These are phyloP conservation scores for Cynocephalus volans DNA, from an alignment of 2,113 vertebrate species.

Conservation along the genomic window DNA sequence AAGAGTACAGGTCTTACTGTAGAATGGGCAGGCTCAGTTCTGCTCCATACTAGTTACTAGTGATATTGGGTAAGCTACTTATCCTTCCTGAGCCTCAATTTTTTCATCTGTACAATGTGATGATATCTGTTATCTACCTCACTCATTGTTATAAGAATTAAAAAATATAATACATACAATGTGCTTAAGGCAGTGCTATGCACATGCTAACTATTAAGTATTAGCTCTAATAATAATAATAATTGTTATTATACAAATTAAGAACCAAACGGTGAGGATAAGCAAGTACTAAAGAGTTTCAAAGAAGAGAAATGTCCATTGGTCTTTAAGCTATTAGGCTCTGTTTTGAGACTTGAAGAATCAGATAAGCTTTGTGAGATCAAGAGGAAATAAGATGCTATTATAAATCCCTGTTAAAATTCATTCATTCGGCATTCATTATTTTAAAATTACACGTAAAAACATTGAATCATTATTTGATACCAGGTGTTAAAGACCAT, in stretches of 20 bases:
- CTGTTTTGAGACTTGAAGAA: background rate
- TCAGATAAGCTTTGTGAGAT: background rate
- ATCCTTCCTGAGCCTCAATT: background rate
- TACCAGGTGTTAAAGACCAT: background rate
- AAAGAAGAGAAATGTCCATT: background rate
- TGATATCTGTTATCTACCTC: background rate
- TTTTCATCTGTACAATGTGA: background rate
- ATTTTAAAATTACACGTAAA: slow-evolving; percentile 30
- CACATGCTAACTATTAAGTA: background rate
- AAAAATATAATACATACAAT: background rate
- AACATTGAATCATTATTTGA: background rate
- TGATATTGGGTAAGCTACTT: background rate
- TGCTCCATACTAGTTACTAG: background rate
- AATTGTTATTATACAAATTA: background rate
- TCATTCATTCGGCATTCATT: background rate
- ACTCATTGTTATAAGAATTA: background rate
- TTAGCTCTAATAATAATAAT: background rate
- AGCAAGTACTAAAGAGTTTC: background rate
- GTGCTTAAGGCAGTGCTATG: background rate
- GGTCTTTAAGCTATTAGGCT: background rate
- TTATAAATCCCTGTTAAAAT: background rate
- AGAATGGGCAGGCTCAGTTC: background rate
- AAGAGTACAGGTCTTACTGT: background rate
- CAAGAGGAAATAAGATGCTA: background rate
- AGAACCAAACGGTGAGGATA: background rate